Base-by-base conservation (phyloP, 2,797 vertebrate genomes). In the Nannoperca obscura region DNA sequence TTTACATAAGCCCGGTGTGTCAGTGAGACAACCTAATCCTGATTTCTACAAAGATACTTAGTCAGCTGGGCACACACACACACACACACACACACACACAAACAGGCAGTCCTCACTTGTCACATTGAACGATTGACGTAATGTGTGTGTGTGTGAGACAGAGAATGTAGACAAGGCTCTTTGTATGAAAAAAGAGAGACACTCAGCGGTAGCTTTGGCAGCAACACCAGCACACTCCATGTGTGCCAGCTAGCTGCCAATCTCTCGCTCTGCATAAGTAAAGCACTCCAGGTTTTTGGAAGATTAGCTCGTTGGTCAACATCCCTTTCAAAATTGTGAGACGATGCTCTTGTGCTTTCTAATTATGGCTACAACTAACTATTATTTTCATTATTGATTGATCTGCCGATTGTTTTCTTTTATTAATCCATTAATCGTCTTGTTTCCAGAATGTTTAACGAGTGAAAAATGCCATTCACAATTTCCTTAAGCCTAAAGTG, bases 41-140 rank as follows among this genome's bases (percentile, higher is more conserved):
- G 77, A 90, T 83, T 83, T 78, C 52, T 57, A 79, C 75, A 74
- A 88, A 82, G 81, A 86, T 64, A 84, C 76, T 85, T 83, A 88
- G 65, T 83, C 64, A 75, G 66, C 71, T 5, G 6, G 63, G 47
- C 27, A 8, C 49, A 57, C n/a, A 67, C 71, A 72, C 67, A 32
- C 17, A 68, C n/a, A 52, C 57, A 60, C 32, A 55, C 40, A 58
- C 55, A 64, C 7, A 64, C 14, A 61, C 24, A 64, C 7, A 64
- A 17, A 61, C 24, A 52, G 17, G 14, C 30, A 59, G 60, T 74
- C 63, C 57, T 82, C 30, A 24, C 68, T 75, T 87, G 77, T 88
- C 71, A 81, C 75, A 60, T 78, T 78, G 1, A 47, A 11, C 72
- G 57, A 62, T 77, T 86, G 68, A 87, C 36, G 46, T 52, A 70